phyloP scores from a whole-genome alignment of 2,888 invertebrate species.

The Balanococcus diminutus region DNA sequence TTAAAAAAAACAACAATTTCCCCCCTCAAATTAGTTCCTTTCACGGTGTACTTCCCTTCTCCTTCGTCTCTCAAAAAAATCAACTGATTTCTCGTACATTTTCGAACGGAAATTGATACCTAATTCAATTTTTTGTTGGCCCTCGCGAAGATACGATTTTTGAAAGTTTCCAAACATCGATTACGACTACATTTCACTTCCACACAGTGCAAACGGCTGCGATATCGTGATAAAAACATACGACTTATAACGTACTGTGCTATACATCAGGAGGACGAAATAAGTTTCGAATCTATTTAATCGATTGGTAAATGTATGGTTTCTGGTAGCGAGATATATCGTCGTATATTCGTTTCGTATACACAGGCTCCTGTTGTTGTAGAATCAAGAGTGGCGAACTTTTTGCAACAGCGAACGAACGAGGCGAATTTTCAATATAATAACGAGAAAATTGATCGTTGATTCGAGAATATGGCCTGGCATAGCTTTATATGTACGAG shows the following conservation, averaged over 20 bases:
- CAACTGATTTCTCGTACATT: background rate
- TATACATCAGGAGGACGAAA: background rate
- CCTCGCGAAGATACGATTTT: background rate
- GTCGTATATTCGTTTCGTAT: background rate
- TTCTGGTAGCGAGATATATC: slow-evolving; percentile 9
- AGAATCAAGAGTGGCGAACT: background rate
- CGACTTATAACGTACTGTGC: background rate
- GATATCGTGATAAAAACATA: slow-evolving; percentile 3
- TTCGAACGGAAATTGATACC: background rate
- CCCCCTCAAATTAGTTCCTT: no score
- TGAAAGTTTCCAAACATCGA: background rate
- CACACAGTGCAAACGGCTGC: background rate
- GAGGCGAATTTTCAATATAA: slow-evolving; percentile 30
- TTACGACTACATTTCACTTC: background rate
- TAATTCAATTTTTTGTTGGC: background rate
- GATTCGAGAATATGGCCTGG: background rate
- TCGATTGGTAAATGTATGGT: slow-evolving; percentile 28
- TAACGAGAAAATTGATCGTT: slow-evolving; percentile 28
- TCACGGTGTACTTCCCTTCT: no score
- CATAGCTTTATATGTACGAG: background rate
- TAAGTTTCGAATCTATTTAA: slow-evolving; percentile 25
- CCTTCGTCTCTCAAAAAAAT: no score
- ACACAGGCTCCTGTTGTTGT: background rate
- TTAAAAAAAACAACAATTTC: no score
- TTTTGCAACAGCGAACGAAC: background rate